phyloP scores from a whole-genome alignment of 2,888 invertebrate genomes.

The Tenthredo distinguenda region DNA sequence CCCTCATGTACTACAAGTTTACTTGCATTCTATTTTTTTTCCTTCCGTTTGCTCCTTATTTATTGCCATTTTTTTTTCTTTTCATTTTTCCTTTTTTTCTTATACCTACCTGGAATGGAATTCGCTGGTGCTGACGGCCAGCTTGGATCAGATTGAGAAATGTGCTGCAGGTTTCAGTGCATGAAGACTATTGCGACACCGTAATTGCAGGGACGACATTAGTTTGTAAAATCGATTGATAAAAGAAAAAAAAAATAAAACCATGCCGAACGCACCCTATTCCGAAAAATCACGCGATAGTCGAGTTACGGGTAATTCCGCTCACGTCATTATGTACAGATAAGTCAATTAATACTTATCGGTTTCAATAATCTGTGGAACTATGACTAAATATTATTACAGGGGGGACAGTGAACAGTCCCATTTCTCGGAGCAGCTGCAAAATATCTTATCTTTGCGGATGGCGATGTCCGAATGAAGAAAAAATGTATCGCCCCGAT shows the following conservation, averaged over 20 bases:
- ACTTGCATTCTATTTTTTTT: neutral
- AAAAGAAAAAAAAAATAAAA: neutral
- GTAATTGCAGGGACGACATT: conserved; percentile 1
- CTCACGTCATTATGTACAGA: neutral
- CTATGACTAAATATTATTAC: neutral
- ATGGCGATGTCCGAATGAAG: neutral
- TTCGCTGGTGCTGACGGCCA: neutral
- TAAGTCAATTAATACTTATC: neutral
- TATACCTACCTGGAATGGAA: neutral
- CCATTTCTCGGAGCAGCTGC: neutral
- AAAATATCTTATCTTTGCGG: neutral
- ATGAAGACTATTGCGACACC: neutral
- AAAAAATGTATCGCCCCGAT: neutral
- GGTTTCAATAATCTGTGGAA: neutral
- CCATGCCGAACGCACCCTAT: neutral
- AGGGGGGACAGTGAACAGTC: neutral
- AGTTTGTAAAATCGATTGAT: neutral
- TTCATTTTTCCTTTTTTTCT: neutral
- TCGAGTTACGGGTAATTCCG: neutral
- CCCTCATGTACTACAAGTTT: neutral
- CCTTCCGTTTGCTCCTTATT: neutral
- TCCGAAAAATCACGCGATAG: neutral
- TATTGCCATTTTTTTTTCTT: neutral
- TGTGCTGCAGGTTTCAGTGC: conserved; percentile 9
- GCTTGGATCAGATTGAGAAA: neutral